Conservation (phyloP, 2,888 invertebrate species). For the Cremastobaeus sp. region DNA sequence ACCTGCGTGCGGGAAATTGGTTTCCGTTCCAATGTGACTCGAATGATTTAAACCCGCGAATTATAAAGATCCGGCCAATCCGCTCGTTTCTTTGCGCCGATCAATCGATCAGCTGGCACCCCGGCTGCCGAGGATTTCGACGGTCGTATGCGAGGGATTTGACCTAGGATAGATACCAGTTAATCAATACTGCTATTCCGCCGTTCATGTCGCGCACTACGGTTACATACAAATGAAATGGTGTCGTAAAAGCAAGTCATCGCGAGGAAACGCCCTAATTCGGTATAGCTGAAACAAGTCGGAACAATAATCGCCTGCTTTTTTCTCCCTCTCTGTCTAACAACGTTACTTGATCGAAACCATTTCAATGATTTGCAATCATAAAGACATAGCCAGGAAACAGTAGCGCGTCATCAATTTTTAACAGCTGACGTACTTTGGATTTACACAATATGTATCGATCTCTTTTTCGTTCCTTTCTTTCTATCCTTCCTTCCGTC, state of each 20-base stretch:
- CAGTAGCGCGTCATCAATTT: no score
- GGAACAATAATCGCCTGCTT: background rate
- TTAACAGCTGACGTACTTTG: conserved; percentile 49
- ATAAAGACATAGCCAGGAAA: conserved; percentile 39
- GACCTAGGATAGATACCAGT: conserved; percentile 30
- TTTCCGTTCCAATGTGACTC: conserved; percentile 28
- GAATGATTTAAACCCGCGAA: conserved; percentile 31
- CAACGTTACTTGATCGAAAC: background rate
- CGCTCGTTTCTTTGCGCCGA: no score
- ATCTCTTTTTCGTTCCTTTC: conserved; percentile 39
- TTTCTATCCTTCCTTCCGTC: no score
- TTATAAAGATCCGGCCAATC: no score
- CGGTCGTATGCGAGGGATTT: conserved; percentile 23
- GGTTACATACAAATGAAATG: conserved; percentile 28
- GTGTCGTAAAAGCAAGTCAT: conserved; percentile 22
- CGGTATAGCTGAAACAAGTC: background rate
- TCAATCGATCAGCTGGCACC: background rate
- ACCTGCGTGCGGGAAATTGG: conserved; percentile 32
- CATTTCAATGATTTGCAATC: conserved; percentile 5
- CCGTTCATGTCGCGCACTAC: conserved; percentile 1
- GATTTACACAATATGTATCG: conserved; percentile 47
- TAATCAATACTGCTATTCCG: conserved; percentile 36
- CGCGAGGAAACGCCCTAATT: background rate
- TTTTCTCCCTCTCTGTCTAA: background rate
- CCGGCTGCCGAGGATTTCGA: conserved; percentile 12